phyloP scores from a whole-genome alignment of 2,113 vertebrate species.

The Camelus dromedarius region DNA sequence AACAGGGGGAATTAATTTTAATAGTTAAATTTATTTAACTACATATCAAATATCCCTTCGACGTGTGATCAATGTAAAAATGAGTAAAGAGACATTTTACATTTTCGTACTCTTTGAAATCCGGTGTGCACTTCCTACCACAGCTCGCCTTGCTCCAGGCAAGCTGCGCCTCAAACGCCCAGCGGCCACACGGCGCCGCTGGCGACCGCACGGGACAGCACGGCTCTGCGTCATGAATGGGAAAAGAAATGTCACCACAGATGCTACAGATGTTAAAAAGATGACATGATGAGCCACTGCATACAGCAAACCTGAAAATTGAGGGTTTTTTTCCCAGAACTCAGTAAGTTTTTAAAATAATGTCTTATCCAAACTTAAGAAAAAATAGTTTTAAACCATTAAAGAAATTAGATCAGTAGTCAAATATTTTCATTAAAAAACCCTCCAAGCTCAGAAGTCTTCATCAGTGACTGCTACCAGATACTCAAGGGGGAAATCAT shows the following conservation, averaged over 20 bases:
- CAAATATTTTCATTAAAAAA: background rate
- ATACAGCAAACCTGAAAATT: background rate
- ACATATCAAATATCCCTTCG: background rate
- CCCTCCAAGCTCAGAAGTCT: too few relatives aligned
- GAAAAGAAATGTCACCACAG: background rate
- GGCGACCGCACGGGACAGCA: background rate
- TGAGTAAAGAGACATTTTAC: background rate
- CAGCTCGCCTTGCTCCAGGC: background rate
- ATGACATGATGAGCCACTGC: background rate
- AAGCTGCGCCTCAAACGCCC: background rate
- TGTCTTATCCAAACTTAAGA: background rate
- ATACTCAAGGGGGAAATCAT: background rate
- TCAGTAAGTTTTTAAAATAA: background rate
- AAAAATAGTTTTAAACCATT: background rate
- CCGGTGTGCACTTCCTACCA: background rate
- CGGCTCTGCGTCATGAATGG: background rate
- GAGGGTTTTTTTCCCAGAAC: background rate
- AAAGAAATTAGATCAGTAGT: background rate
- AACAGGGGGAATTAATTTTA: background rate
- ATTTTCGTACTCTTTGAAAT: background rate
- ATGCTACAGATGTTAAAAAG: background rate
- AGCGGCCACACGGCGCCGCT: background rate
- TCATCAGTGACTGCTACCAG: background rate
- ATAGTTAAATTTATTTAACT: background rate
- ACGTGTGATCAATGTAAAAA: background rate